Base-by-base conservation (phyloP, 2,888 invertebrate genomes). In the Dromius quadrimaculatus region DNA sequence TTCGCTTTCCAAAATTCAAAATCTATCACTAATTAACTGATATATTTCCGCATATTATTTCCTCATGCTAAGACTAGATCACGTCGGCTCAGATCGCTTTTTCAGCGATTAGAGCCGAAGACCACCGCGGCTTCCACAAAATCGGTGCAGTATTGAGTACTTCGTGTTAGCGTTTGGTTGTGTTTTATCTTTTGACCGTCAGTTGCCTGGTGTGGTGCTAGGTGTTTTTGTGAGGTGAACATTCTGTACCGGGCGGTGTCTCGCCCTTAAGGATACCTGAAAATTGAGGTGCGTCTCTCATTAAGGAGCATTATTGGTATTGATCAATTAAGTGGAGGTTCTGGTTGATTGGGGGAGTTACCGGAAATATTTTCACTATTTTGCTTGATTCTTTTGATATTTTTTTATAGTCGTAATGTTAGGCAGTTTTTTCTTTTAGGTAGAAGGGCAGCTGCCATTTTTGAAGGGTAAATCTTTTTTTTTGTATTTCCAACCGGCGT, bases 131-230 rank as follows among this genome's bases (percentile, higher is more conserved):
- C 57, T 54, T 68, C 19, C 68, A 23, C 19, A 9, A 59, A 36
- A 59, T 43, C 20, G 43, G 57, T 59, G 68, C 68, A 68, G 68
- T 68, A 68, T 57, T 54, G 68, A 68, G 68, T 68, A 50, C 5
- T n/a, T 15, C 59, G 68, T 45, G 62, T 41, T 9, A 1, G 2
- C 15, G 43, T 17, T 68, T 59, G 59, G 38, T 38, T 34, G 68
- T 68, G 41, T 59, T 36, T 13, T 54, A 8, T 41, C 5, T 34
- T 9, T 22, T 9, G n/a, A 13, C 62, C 41, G 41, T 11, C 22
- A 20, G 62, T 59, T 59, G 34, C 9, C 50, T 34, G 45, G 59
- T 28, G 66, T 57, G 38, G 38, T 28, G 54, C n/a, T 66, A 23
- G 64, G 54, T 66, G 65, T 38, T 61, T 62, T 36, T 15, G 41